These are phyloP conservation scores for Colossoma macropomum DNA, from an alignment of 2,113 vertebrate species.

Conservation along the genomic window DNA sequence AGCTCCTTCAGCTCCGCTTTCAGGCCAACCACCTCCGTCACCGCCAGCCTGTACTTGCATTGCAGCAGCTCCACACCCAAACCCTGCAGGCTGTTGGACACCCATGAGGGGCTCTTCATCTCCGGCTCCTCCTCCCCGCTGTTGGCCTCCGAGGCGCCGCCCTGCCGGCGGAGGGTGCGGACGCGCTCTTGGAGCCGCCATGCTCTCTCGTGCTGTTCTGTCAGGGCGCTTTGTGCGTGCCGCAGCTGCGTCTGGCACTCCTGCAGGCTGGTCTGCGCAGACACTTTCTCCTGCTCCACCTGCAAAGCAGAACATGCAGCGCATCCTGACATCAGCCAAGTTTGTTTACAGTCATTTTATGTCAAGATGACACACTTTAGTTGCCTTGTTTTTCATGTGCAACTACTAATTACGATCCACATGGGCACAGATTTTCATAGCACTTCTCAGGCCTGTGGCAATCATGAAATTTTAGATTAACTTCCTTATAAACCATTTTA, in stretches of 20 bases:
- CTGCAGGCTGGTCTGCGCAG: conserved; percentile 86
- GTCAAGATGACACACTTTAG: no score
- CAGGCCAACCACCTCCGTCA: conserved; percentile 93
- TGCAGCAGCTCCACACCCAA: conserved; percentile 93
- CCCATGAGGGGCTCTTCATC: conserved; percentile 37
- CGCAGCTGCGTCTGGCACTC: conserved; percentile 92
- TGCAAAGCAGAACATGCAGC: conserved; percentile 62
- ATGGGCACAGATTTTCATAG: no score
- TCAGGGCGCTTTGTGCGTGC: conserved; percentile 91
- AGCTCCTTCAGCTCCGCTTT: conserved; percentile 91
- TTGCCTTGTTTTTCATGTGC: no score
- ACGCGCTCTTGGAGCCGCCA: conserved; percentile 87
- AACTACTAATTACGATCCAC: no score
- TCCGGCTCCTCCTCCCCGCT: conserved; percentile 40
- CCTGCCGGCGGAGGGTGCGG: conserved; percentile 80
- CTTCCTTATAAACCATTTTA: no score
- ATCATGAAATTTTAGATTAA: no score
- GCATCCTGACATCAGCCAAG: background rate
- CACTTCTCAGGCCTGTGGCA: no score
- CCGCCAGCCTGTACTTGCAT: conserved; percentile 94
- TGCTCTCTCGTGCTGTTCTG: conserved; percentile 87
- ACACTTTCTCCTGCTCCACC: conserved; percentile 91
- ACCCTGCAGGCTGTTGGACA: conserved; percentile 75
- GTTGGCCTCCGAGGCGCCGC: conserved; percentile 71
- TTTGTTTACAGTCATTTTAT: background rate